Evolutionary conservation across 2,113 vertebrate genomes (phyloP), one percentile per base, ranked within the genome.

Genomic region (Apodemus sylvaticus): DNA sequence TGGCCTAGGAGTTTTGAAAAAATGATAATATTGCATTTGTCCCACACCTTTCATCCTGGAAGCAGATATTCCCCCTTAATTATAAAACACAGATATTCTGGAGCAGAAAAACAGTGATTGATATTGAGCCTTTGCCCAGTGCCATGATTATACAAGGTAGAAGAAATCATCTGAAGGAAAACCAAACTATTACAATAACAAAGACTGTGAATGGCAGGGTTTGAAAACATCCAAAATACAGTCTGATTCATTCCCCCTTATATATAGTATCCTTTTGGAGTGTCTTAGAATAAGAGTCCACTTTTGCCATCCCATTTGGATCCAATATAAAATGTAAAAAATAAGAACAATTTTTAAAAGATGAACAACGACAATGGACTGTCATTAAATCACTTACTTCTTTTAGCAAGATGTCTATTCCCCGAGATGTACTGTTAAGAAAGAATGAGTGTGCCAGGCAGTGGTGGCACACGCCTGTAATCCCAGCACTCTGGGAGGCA

Each of bases 1-100:
- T 79, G 90, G 91, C 55, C 96, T 97, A 94, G 91, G 96, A 97
- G 95, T 94, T 95, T 58, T 97, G 96, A 95, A 91, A 93, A 97
- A 97, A 95, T 95, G 89, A 78, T 91, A 97, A 96, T 92, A 64
- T 93, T 95, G 86, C 88, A 94, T 95, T 97, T 96, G 90, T 90
- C 82, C 39, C 36, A 85, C 17, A 93, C 86, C 91, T 96, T 96
- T 96, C 93, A 97, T 91, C 95, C 68, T 95, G 73, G 70, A 94
- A 48, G 39, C 71, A 86, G 85, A 91, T 0, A 11, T 77, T 94
- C 86, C 86, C 86, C 89, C 55, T 95, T 26, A 3, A 6, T 90
- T 93, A 60, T 81, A 78, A 97, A 97, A 96, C 79, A 71, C 82
- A 94, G 89, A 96, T 88, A 93, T 62, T 45, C 79, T 90, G 74